Conservation (phyloP, 2,797 vertebrate species). For the Scarus forsteni region DNA sequence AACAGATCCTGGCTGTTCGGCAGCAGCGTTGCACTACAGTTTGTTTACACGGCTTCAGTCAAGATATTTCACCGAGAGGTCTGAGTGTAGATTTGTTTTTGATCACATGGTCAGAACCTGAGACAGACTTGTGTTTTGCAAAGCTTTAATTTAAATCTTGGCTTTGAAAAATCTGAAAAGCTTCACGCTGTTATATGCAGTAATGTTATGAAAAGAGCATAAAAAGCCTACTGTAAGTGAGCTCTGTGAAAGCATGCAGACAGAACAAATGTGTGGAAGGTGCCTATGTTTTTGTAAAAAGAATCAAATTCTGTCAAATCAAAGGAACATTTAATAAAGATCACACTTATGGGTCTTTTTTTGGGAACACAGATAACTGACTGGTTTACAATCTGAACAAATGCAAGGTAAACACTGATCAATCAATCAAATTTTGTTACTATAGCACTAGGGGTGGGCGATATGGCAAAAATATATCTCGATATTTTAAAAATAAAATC, state of each 20-base stretch:
- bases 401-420: too few relatives aligned
- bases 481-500: too few relatives aligned
- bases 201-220: slow-evolving; percentile 15
- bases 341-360: not conserved
- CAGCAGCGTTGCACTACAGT: slow-evolving; percentile 34
- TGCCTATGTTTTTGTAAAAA: slow-evolving; percentile 72
- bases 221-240: slow-evolving; percentile 30
- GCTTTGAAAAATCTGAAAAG: slow-evolving; percentile 19
- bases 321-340: slow-evolving; percentile 60
- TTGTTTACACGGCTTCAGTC: slow-evolving; percentile 33
- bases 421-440: too few relatives aligned
- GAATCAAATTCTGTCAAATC: slow-evolving; percentile 62
- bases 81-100: slow-evolving; percentile 23
- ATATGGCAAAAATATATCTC: too few relatives aligned
- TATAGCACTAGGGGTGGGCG: too few relatives aligned
- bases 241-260: slow-evolving; percentile 25
- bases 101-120: slow-evolving; percentile 9
- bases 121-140: slow-evolving; percentile 25
- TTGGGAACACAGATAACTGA: not conserved
- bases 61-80: not conserved
- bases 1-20: not conserved
- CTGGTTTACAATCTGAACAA: too few relatives aligned
- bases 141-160: slow-evolving; percentile 36
- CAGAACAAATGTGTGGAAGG: slow-evolving; percentile 42
- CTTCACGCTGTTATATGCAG: slow-evolving; percentile 24